These are phyloP conservation scores for Aplodontia rufa DNA, from an alignment of 2,113 vertebrate species.

Conservation along the genomic window DNA sequence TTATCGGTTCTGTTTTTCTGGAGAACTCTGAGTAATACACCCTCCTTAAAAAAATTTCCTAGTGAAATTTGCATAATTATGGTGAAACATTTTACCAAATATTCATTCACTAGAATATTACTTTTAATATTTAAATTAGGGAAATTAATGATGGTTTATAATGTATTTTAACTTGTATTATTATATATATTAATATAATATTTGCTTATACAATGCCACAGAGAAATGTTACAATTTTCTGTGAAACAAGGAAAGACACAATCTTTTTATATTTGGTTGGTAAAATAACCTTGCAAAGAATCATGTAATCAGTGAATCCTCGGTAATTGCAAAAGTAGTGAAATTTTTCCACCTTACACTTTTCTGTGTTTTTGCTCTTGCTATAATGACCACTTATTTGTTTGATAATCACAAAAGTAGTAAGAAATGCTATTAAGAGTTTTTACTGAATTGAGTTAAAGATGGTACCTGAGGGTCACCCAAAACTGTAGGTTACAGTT, in stretches of 20 bases:
- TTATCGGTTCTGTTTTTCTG: not conserved
- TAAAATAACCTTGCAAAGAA: not conserved
- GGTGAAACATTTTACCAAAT: not conserved
- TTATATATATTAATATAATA: not conserved
- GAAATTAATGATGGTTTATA: not conserved
- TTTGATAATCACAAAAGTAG: not conserved
- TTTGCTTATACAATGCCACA: not conserved
- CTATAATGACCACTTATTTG: not conserved
- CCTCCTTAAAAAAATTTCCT: not conserved
- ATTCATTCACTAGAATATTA: not conserved
- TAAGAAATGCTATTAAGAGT: not conserved
- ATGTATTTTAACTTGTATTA: not conserved
- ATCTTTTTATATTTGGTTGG: not conserved
- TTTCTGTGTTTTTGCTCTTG: not conserved
- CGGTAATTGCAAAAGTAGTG: not conserved
- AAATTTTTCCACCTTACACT: not conserved
- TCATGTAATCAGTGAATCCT: not conserved
- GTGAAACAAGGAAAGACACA: not conserved
- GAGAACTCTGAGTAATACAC: not conserved
- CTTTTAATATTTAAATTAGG: not conserved
- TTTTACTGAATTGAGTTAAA: not conserved
- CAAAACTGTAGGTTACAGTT: not conserved
- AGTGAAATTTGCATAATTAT: constrained; percentile 15
- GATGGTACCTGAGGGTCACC: not conserved
- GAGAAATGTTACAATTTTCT: not conserved